Conservation (phyloP, 1,140 invertebrate species). For the Aradophagus sp. region DNA sequence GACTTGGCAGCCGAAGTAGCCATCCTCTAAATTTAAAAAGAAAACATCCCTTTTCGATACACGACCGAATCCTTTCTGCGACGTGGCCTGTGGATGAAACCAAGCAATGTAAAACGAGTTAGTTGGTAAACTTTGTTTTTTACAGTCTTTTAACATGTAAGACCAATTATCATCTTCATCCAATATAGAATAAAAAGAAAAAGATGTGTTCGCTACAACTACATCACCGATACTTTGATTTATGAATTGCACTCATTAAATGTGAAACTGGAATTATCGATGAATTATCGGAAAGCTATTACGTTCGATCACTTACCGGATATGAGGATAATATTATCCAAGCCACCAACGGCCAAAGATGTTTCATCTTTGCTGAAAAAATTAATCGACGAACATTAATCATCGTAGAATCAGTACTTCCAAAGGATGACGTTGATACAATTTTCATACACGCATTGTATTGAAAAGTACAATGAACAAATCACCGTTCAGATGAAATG, state of each 20-base stretch:
- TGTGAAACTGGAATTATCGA: constrained; percentile 32
- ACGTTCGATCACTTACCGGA: constrained; percentile 78
- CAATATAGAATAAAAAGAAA: no score
- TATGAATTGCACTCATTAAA: constrained; percentile 9
- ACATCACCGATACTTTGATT: no score
- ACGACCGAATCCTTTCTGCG: constrained; percentile 82
- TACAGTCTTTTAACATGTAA: no score
- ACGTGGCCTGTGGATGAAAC: constrained; percentile 84
- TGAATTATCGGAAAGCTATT: no score
- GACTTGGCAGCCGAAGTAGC: constrained; percentile 97
- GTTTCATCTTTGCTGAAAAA: constrained; percentile 80
- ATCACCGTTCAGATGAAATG: no score
- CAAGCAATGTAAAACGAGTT: background rate
- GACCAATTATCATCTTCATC: no score
- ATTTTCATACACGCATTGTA: background rate
- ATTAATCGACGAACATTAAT: constrained; percentile 14
- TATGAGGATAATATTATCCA: constrained; percentile 79
- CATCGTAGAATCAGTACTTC: background rate
- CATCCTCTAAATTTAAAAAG: constrained; percentile 96
- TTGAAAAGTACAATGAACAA: no score
- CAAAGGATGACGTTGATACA: background rate
- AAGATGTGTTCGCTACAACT: no score
- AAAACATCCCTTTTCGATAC: constrained; percentile 93
- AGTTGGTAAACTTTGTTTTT: no score
- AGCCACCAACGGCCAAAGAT: constrained; percentile 82